A percentile compares a stretch with the other conserved stretches of the same genome.
Evolutionary conservation across 2,113 vertebrate species (phyloP).

Genomic region (Brachyistius frenatus): DNA sequence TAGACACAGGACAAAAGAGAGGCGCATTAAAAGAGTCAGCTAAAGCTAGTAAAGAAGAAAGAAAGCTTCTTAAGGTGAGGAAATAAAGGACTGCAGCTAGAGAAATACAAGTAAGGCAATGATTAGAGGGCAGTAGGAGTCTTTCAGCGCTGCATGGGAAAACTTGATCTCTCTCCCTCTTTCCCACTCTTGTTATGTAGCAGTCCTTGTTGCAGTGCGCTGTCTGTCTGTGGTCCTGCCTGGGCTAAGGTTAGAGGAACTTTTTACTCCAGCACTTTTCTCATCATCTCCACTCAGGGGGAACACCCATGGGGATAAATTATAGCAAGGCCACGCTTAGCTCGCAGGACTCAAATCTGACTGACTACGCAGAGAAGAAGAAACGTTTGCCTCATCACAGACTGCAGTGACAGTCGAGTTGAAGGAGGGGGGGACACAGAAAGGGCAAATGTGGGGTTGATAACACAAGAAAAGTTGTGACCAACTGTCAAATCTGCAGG

Average conservation of each 20-base stretch:
- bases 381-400: slow-evolving; percentile 18
- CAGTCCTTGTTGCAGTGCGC: slow-evolving; percentile 22
- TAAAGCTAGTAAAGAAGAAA: background rate
- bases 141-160: background rate
- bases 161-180: background rate
- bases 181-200: slow-evolving; percentile 36
- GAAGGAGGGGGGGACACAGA: background rate
- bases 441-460: background rate
- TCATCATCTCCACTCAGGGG: slow-evolving; percentile 50
- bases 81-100: background rate
- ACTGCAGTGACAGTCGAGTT: slow-evolving; percentile 14
- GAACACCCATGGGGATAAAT: slow-evolving; percentile 57
- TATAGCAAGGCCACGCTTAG: slow-evolving; percentile 42
- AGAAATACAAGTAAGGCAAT: background rate
- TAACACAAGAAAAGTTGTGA: background rate
- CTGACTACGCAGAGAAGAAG: slow-evolving; percentile 19
- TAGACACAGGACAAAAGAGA: background rate
- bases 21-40: no score
- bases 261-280: slow-evolving; percentile 66
- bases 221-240: slow-evolving; percentile 13
- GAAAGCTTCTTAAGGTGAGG: background rate
- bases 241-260: slow-evolving; percentile 34
- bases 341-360: slow-evolving; percentile 34
- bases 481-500: background rate
- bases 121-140: background rate